phyloP scores from a whole-genome alignment of 1,140 invertebrate genomes.

The Agrilus planipennis region DNA sequence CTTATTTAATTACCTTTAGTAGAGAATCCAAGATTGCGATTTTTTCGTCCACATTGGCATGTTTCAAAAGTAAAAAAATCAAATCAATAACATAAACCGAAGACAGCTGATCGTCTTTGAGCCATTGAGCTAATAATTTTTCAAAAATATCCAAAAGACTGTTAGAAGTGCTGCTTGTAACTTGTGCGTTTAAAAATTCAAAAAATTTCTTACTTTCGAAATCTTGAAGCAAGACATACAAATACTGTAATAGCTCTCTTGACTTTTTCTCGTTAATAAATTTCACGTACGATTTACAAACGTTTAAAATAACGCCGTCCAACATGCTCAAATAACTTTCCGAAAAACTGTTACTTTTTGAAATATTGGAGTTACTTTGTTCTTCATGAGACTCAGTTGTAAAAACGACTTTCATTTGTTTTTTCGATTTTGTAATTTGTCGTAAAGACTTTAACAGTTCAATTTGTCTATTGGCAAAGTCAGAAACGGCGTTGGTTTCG shows the following conservation, averaged over 20 bases:
- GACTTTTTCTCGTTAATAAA: constrained; percentile 31
- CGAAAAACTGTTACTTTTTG: not conserved
- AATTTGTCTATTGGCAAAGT: constrained; percentile 21
- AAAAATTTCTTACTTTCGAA: constrained; percentile 38
- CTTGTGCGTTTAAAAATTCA: constrained; percentile 20
- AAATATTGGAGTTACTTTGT: not conserved
- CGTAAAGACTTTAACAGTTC: constrained; percentile 30
- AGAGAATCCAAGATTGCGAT: constrained; percentile 39
- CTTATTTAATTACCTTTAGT: constrained; percentile 31
- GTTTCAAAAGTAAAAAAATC: constrained; percentile 43
- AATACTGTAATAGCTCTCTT: constrained; percentile 29
- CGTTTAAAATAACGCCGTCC: constrained; percentile 36
- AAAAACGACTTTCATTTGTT: constrained; percentile 29
- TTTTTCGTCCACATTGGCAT: constrained; percentile 37
- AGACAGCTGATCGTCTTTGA: constrained; percentile 33
- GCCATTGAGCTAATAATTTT: constrained; percentile 36
- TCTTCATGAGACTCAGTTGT: too few species aligned
- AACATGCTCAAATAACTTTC: constrained; percentile 17
- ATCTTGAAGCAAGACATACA: constrained; percentile 34
- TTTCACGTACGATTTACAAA: constrained; percentile 39
- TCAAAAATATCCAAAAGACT: constrained; percentile 38
- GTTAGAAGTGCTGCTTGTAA: constrained; percentile 21
- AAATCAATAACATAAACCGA: constrained; percentile 42
- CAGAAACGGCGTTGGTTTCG: constrained; percentile 18
- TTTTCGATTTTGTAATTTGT: constrained; percentile 22